These are phyloP conservation scores for Scaptomyza flava DNA, from an alignment of 2,888 invertebrate species.

Conservation along the genomic window DNA sequence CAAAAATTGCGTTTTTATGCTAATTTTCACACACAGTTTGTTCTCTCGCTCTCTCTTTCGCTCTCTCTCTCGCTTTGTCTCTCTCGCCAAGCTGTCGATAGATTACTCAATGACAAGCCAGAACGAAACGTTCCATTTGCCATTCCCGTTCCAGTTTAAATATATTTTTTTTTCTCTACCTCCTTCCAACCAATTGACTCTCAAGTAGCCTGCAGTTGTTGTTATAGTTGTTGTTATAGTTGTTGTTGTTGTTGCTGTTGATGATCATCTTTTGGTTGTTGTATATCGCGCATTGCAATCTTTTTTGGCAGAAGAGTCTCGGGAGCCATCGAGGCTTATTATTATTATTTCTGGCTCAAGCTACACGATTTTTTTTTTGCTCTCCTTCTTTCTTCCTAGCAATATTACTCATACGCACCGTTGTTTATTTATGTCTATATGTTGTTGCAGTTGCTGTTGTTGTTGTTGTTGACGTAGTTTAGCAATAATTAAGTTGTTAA, in stretches of 20 bases:
- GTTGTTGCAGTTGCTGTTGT: constrained; percentile 29
- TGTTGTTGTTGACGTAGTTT: constrained; percentile 74
- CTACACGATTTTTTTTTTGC: constrained; percentile 57
- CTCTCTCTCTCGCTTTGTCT: not conserved
- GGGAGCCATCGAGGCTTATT: constrained; percentile 51
- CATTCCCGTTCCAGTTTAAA: constrained; percentile 6
- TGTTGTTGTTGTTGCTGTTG: constrained; percentile 37
- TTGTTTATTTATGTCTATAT: constrained; percentile 71
- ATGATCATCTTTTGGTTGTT: constrained; percentile 65
- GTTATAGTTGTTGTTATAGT: constrained; percentile 23
- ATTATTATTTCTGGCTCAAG: constrained; percentile 41
- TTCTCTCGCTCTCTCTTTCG: not conserved
- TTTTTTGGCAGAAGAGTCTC: constrained; percentile 60
- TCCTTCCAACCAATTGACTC: constrained; percentile 30
- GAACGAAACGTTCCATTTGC: constrained; percentile 34
- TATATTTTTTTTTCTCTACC: not conserved
- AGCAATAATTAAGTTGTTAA: constrained; percentile 83
- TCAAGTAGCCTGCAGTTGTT: constrained; percentile 27
- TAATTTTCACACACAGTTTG: constrained; percentile 76
- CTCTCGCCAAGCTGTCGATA: constrained; percentile 76
- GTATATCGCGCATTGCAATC: constrained; percentile 72
- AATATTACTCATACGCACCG: constrained; percentile 78
- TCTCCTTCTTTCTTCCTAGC: constrained; percentile 4
- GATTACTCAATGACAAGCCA: constrained; percentile 81
- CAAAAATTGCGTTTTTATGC: constrained; percentile 84